Percentiles rank a stretch among this genome's conserved stretches.
Evolutionary conservation across 2,113 vertebrate species (phyloP).

Genomic region (Mobula hypostoma): DNA sequence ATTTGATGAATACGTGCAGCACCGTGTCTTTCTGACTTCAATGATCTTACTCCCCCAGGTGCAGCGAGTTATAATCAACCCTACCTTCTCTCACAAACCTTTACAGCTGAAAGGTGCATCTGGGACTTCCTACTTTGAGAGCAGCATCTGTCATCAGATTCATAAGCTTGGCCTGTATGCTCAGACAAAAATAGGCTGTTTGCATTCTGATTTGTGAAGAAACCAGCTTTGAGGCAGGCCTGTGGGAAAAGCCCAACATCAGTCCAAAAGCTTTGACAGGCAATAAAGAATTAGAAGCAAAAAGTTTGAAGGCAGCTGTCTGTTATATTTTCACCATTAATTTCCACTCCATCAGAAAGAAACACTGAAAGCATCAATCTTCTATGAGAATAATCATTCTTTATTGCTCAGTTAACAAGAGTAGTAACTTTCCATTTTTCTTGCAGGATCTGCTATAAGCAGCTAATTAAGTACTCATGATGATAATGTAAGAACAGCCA

Average conservation of each 20-base stretch:
- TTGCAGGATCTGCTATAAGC: too few species aligned
- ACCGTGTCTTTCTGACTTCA: neutral
- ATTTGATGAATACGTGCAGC: neutral
- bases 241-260: neutral
- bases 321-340: neutral
- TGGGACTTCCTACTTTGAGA: neutral
- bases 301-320: neutral
- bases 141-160: neutral
- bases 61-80: neutral
- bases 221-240: neutral
- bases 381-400: too few species aligned
- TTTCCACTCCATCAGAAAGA: neutral
- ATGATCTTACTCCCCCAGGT: neutral
- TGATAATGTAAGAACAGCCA: too few species aligned
- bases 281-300: neutral
- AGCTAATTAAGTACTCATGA: too few species aligned
- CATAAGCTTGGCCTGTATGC: neutral
- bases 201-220: neutral
- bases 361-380: neutral
- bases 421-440: too few species aligned
- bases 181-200: neutral
- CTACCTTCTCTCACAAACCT: neutral
- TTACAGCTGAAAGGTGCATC: neutral
- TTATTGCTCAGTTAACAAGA: too few species aligned
- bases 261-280: neutral